A percentile compares a stretch with the other conserved stretches of the same genome.
These are phyloP conservation scores for Myotis planiceps DNA, from an alignment of 2,797 vertebrate genomes.

Conservation along the genomic window DNA sequence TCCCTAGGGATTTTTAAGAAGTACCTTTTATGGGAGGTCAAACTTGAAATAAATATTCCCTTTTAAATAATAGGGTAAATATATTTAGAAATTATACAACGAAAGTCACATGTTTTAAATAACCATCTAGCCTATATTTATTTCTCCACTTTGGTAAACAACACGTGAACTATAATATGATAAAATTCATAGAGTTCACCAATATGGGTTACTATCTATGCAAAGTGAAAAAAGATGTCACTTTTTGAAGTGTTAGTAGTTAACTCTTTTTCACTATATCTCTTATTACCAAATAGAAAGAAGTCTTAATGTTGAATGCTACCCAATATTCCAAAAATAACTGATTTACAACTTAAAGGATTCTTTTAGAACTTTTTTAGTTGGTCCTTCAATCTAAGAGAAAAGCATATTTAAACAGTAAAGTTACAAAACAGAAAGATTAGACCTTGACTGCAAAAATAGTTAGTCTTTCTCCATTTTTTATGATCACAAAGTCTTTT, in stretches of 20 bases:
- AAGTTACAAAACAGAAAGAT: not conserved
- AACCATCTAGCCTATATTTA: not conserved
- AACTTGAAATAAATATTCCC: not conserved
- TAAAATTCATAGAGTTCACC: not conserved
- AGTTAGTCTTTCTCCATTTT: not conserved
- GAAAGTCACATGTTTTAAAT: not conserved
- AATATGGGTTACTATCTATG: not conserved
- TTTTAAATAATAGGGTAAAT: not conserved
- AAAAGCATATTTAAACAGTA: not conserved
- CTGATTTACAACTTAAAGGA: not conserved
- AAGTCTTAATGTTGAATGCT: not conserved
- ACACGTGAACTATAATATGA: not conserved
- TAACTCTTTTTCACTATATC: not conserved
- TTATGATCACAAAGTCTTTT: not conserved
- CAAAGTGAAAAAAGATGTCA: not conserved
- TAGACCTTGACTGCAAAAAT: not conserved
- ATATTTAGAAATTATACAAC: conserved; percentile 47
- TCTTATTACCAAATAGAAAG: not conserved
- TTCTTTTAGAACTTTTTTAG: not conserved
- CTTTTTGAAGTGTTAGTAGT: not conserved
- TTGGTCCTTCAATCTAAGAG: not conserved
- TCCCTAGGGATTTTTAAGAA: conserved; percentile 23
- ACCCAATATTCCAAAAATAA: not conserved
- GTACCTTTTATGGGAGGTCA: conserved; percentile 38
- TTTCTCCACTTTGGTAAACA: not conserved